Evolutionary conservation across 1,140 invertebrate species (phyloP).

Genomic region (Teleopsis dalmanni): DNA sequence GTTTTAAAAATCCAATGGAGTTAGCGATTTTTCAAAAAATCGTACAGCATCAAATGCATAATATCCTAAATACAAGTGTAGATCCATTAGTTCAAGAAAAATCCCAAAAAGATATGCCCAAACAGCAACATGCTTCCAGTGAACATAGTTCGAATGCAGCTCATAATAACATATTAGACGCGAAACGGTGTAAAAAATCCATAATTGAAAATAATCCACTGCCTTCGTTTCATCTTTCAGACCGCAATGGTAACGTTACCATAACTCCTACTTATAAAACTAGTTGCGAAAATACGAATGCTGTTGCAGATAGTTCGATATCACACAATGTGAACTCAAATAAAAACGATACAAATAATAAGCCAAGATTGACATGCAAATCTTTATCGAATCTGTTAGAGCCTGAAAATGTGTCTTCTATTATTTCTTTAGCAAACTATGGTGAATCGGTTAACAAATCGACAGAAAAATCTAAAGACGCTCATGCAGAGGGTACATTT

Average conservation of each 20-base stretch:
- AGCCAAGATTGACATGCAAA: slow-evolving; percentile 52
- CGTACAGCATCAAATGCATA: slow-evolving; percentile 44
- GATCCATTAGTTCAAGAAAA: too few relatives aligned
- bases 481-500: neutral
- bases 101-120: neutral
- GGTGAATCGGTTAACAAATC: neutral
- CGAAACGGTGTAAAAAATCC: too few relatives aligned
- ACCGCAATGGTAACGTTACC: too few relatives aligned
- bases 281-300: neutral
- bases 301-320: neutral
- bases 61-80: slow-evolving; percentile 22
- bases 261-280: neutral
- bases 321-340: slow-evolving; percentile 3
- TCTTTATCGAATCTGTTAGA: slow-evolving; percentile 53
- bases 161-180: too few relatives aligned
- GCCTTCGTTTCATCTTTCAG: too few relatives aligned
- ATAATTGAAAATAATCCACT: too few relatives aligned
- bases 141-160: neutral
- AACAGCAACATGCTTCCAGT: neutral
- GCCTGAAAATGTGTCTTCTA: slow-evolving; percentile 30
- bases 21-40: slow-evolving; percentile 61
- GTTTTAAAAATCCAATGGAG: slow-evolving; percentile 56
- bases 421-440: too few relatives aligned
- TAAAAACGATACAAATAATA: slow-evolving; percentile 35
- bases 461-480: neutral